Base-by-base conservation (phyloP, 2,888 invertebrate genomes). In the Rhingia rostrata region DNA sequence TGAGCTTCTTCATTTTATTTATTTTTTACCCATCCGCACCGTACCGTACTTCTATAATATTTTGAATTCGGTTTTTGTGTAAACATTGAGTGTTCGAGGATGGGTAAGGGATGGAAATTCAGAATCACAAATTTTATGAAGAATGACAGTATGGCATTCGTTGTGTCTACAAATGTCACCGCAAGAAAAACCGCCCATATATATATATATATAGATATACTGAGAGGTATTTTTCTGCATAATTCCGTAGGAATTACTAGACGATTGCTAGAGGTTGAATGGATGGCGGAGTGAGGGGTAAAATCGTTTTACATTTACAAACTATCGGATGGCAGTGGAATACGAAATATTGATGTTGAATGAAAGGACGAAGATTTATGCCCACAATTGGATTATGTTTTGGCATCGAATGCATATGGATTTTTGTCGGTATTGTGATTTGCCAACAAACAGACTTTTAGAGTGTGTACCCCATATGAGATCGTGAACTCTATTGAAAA, bases 141-240 rank as follows among this genome's bases (percentile, higher is more conserved):
- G 80, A 80, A 75, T 75, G 70, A 80, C 84, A 61, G 70, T 22
- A 22, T 84, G 84, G 69, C 80, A 84, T 74, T 80, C 66, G 80
- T 66, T 84, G 84, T 80, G 75, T 84, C 84, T 84, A 84, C 84
- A 84, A 84, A 84, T 80, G 84, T 84, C 84, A 84, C 84, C 84
- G 70, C 80, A 84, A 80, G 84, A 72, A 66, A 75, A 80, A 84
- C 80, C 80, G 61, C 61, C 56, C 69, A n/a, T 43, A n/a, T 33
- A 49, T 49, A 10, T 33, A 41, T 5, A 12, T 43, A n/a, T 33
- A 49, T 49, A 10, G 14, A 41, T 5, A 12, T n/a, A 41, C 12
- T 64, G 79, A 70, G 66, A 56, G 32, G 79, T 64, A 84, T 84
- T 84, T 80, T 61, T 82, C 54, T 74, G 84, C 84, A 84, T 84